Base-by-base conservation (phyloP, 2,113 vertebrate species). In the Nannobrachium achirus region DNA sequence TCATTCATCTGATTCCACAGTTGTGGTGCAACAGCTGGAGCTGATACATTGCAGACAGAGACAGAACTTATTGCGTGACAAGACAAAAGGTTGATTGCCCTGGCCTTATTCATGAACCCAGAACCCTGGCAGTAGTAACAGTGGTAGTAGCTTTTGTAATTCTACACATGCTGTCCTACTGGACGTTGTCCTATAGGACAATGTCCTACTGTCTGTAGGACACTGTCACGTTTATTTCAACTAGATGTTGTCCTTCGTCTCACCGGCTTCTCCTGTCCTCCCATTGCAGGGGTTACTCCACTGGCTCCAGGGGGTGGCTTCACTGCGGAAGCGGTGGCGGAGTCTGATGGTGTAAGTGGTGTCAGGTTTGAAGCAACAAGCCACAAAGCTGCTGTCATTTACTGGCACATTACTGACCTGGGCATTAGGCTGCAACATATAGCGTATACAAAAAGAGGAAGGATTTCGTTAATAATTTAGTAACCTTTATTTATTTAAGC, bases 241-340 rank as follows among this genome's bases (percentile, higher is more conserved):
- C 8, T 56, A 8, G 9, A n/a, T 10, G 10, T 10, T 16, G 1
- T 11, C 18, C 33, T 16, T 2, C 11, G 20, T 18, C 66, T 86
- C 69, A 91, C 90, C 86, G 6, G 64, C 71, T 57, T 91, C 92
- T 66, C 88, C 93, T 85, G 97, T 98, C 80, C 90, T 93, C 7
- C 94, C 94, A 50, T 92, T 87, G 14, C 1, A 0, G 16, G 90
- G 86, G 1, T 93, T 88, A 48, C 96, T 95, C 66, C 97, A 98
- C 61, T 80, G 91, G 79, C 97, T 97, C 72, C 95, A 95, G 0
- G 95, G 94, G 57, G 93, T 91, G 0, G 84, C 74, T 41, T 94
- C 92, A 70, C 93, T 93, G 0, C 77, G 85, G 66, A 94, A 95
- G 13, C 95, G 94, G 73, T 94, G 94, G 48, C 95, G 90, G 71